Conservation (phyloP, 2,797 vertebrate genomes). For the Limnodromus scolopaceus region DNA sequence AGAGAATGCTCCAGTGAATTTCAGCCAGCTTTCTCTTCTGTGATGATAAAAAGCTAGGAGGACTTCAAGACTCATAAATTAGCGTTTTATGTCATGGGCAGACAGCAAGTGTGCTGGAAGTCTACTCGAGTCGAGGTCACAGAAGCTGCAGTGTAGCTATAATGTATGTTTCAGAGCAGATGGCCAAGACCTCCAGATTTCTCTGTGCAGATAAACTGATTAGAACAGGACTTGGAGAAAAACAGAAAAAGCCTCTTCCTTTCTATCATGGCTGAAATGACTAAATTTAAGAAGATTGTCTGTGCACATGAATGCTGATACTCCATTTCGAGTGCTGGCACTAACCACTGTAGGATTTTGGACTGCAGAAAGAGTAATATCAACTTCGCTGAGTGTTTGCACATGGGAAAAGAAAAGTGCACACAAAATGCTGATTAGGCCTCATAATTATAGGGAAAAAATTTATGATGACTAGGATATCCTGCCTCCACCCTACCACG, state of each 20-base stretch:
- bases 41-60: not conserved
- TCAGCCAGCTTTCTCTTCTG: not conserved
- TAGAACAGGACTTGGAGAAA: not conserved
- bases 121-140: not conserved
- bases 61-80: not conserved
- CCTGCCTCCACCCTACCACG: slow-evolving; percentile 76
- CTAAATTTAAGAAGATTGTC: not conserved
- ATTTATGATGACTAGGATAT: slow-evolving; percentile 78
- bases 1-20: not conserved
- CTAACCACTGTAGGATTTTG: not conserved
- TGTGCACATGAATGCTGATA: not conserved
- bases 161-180: not conserved
- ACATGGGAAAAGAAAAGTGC: not conserved
- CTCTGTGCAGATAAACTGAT: not conserved
- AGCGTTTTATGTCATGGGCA: not conserved
- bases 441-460: slow-evolving; percentile 56
- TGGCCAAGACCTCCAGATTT: not conserved
- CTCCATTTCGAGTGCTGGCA: not conserved
- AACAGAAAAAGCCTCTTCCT: not conserved
- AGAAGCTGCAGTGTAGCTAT: not conserved
- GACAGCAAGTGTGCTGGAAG: not conserved
- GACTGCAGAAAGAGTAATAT: not conserved
- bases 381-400: not conserved
- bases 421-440: slow-evolving; percentile 6
- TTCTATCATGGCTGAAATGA: not conserved